Evolutionary conservation across 2,888 invertebrate genomes (phyloP), one percentile per base, ranked within the genome.

Genomic region (Sminthurinus aureus): DNA sequence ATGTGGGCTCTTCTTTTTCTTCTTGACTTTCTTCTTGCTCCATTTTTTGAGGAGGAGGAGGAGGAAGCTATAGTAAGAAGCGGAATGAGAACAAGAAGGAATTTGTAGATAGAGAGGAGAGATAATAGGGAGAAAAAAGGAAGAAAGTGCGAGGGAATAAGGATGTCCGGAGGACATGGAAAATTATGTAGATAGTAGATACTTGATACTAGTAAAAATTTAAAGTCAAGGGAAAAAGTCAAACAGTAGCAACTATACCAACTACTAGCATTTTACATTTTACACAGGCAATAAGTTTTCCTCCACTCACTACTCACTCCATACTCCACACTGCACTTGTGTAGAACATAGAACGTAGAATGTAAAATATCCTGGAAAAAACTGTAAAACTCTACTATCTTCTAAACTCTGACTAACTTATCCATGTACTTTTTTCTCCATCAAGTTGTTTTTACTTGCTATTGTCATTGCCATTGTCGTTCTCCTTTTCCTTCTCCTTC

Each of bases 81-180:
- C 1, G 1, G n/a, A 11, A 67, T n/a, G 20, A 20, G 22, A 67
- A 67, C n/a, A n/a, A 67, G 11, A 11, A n/a, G 67, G 67, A n/a
- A 11, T 67, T 67, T 67, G n/a, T 67, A n/a, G n/a, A 67, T 64
- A 9, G n/a, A 64, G n/a, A n/a, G n/a, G n/a, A 38, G 38, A 38
- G 64, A 64, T 18, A 64, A 64, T 20, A 67, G n/a, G n/a, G 67
- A 67, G n/a, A 67, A n/a, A 67, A 20, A 20, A 20, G 76, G 12
- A 58, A 52, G 58, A 22, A 18, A 76, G 52, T 58, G 76, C 58
- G 58, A 76, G 58, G 76, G 20, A 52, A 76, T 76, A 76, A 76
- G 76, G 76, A 76, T 52, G 58, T 76, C 76, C 76, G 76, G 76
- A 51, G 58, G 76, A 76, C 76, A 58, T 76, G n/a, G 76, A 76